phyloP scores from a whole-genome alignment of 2,797 vertebrate genomes.

The Smutsia temminckii region DNA sequence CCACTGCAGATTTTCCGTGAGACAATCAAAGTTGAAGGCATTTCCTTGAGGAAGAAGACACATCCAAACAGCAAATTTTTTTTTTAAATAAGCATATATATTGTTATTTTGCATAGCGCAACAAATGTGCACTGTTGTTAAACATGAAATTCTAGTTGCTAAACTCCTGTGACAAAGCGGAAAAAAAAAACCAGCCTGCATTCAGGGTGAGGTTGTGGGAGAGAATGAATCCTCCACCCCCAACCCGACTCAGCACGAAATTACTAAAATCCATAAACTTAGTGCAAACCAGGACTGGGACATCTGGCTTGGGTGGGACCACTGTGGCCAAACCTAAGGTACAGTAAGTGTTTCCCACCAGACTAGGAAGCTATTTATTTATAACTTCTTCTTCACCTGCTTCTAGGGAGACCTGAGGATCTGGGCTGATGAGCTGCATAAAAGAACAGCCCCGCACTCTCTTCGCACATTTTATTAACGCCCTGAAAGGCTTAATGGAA shows the following conservation, averaged over 20 bases:
- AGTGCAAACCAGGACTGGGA: background rate
- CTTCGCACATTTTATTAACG: background rate
- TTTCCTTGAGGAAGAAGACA: slow-evolving; percentile 25
- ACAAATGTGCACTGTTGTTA: slow-evolving; percentile 3
- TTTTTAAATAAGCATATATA: slow-evolving; percentile 42
- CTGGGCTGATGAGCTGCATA: background rate
- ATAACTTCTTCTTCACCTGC: background rate
- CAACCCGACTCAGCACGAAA: background rate
- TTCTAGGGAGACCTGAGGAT: background rate
- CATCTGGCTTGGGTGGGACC: background rate
- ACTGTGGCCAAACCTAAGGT: background rate
- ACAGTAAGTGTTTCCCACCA: background rate
- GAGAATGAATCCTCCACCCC: background rate
- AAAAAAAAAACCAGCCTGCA: background rate
- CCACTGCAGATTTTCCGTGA: slow-evolving; percentile 4
- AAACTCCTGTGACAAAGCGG: background rate
- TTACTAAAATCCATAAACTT: slow-evolving; percentile 6
- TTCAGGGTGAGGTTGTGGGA: background rate
- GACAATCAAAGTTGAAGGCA: slow-evolving; percentile 40
- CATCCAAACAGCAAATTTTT: slow-evolving; percentile 60
- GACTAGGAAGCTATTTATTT: background rate
- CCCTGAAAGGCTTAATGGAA: background rate
- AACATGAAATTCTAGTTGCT: slow-evolving; percentile 39
- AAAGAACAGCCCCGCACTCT: background rate
- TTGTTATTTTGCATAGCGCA: background rate